Evolutionary conservation across 2,888 invertebrate genomes (phyloP).

Genomic region (Bimastos eiseni): DNA sequence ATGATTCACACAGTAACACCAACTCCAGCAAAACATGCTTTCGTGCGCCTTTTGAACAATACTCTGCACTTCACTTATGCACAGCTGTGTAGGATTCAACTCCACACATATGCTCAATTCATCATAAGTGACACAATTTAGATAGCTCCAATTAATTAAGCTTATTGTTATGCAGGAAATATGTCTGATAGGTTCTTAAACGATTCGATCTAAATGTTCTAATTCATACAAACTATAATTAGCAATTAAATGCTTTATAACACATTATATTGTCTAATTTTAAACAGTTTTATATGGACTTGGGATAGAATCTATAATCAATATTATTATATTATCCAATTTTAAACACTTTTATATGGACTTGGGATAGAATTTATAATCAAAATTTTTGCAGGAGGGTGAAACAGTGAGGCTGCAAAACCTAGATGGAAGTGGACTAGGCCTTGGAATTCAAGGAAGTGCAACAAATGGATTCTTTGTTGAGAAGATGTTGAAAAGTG

Average conservation of each 20-base stretch:
- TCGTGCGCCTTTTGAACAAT: background rate
- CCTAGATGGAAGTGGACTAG: constrained; percentile 25
- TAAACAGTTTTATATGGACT: background rate
- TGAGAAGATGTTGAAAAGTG: background rate
- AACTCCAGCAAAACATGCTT: background rate
- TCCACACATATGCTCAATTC: background rate
- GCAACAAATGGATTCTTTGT: constrained; percentile 32
- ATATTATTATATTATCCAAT: background rate
- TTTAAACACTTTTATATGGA: background rate
- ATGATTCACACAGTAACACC: background rate
- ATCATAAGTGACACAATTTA: background rate
- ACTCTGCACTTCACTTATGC: background rate
- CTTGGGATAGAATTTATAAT: background rate
- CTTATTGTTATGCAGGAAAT: background rate
- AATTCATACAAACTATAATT: background rate
- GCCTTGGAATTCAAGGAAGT: constrained; percentile 33
- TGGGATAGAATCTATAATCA: background rate
- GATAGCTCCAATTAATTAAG: background rate
- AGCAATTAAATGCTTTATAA: background rate
- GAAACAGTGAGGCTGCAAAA: constrained; percentile 32
- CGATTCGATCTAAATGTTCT: background rate
- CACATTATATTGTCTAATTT: background rate
- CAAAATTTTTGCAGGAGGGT: background rate
- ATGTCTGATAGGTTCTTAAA: background rate
- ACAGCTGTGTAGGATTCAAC: background rate